Conservation (phyloP, 2,888 invertebrate species). For the Augiades crinisus region DNA sequence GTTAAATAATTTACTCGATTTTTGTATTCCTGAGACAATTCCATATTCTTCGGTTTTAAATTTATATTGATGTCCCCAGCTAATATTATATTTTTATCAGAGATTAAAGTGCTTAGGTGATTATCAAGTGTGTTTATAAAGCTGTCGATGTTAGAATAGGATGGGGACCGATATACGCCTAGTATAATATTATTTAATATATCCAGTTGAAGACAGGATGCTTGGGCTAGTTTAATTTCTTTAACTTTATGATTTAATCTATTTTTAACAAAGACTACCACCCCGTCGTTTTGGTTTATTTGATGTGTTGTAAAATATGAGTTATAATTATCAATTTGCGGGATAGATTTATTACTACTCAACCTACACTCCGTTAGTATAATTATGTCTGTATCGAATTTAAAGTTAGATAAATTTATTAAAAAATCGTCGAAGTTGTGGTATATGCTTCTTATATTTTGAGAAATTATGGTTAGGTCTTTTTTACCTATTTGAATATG, state of each 20-base stretch:
- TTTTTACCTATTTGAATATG: not conserved
- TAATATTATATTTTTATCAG: not conserved
- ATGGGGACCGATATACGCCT: slow-evolving; percentile 12
- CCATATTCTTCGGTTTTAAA: not conserved
- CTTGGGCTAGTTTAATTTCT: slow-evolving; percentile 5
- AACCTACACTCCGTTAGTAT: slow-evolving; percentile 14
- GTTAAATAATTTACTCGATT: slow-evolving; percentile 3
- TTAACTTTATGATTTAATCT: not conserved
- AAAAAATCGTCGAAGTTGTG: slow-evolving; percentile 2
- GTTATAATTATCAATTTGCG: not conserved
- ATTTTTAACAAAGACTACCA: slow-evolving; percentile 5
- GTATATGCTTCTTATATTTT: slow-evolving; percentile 13
- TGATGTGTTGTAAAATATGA: slow-evolving; percentile 4
- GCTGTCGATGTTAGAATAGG: not conserved
- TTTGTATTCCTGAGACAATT: not conserved
- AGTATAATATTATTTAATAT: not conserved
- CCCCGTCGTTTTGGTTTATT: slow-evolving; percentile 16
- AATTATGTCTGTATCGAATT: slow-evolving; percentile 2
- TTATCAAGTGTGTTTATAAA: slow-evolving; percentile 1
- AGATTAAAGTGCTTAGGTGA: slow-evolving; percentile 2
- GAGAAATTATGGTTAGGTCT: slow-evolving; percentile 7
- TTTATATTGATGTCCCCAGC: slow-evolving; percentile 21
- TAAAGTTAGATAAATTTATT: not conserved
- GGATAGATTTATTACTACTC: not conserved
- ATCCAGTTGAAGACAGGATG: slow-evolving; percentile 4